Evolutionary conservation across 2,797 vertebrate genomes (phyloP), one percentile per base, ranked within the genome.

Genomic region (Triplophysa bombifrons): DNA sequence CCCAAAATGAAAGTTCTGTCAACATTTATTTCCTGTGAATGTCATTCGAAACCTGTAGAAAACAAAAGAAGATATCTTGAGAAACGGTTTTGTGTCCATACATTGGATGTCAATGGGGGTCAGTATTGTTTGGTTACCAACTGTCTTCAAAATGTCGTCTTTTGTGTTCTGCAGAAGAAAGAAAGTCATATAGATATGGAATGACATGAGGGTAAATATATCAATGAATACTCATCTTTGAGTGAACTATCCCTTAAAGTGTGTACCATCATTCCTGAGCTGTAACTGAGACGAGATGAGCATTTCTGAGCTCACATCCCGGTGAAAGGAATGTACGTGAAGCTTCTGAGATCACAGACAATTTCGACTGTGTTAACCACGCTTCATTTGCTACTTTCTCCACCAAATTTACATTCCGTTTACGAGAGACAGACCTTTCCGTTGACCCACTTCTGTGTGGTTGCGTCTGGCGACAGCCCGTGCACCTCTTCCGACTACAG

Each of bases 391-490:
- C 90, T 92, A 91, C 90, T 90, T 93, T 90, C 88, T 91, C 87
- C 88, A 86, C 88, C 85, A 55, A 88, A 91, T 92, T 89, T 90
- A 92, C 92, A 91, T 92, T 91, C 90, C 90, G 89, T 93, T 94
- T 91, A 92, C 91, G 90, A 91, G 91, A 92, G 83, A 87, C 88
- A 91, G 90, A 90, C 89, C 91, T 90, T 91, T 88, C 91, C 9
- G 88, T 90, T 93, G 92, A 93, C 93, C 93, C 92, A 93, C 88
- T 94, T 93, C 91, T 80, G 79, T 93, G 89, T 87, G 91, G 90
- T 89, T 92, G 92, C 82, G 85, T 92, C 90, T 90, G 84, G 80
- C 90, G 89, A 93, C 91, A 92, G 91, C 91, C 91, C 87, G 88
- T 87, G 89, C 91, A 91, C 91, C 90, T 89, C 91, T 85, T 91